Evolutionary conservation across 2,797 vertebrate genomes (phyloP).

Genomic region (Anguilla marmorata): DNA sequence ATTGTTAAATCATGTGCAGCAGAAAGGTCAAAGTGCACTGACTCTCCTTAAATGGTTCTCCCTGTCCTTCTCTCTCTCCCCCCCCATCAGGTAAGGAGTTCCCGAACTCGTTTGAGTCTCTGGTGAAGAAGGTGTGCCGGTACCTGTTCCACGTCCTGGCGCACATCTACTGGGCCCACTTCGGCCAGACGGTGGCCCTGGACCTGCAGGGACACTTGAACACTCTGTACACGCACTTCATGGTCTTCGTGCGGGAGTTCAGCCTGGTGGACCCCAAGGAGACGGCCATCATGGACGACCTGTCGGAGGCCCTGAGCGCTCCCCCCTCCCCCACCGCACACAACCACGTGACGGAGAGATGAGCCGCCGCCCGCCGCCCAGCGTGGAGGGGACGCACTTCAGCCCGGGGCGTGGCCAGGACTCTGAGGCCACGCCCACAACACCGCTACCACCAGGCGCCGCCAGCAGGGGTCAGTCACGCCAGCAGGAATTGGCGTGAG

Average conservation of each 20-base stretch:
- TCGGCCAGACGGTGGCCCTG: slow-evolving; percentile 94
- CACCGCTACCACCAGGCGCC: slow-evolving; percentile 64
- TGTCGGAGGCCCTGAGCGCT: slow-evolving; percentile 92
- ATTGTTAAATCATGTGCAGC: not conserved
- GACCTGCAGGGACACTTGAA: slow-evolving; percentile 98
- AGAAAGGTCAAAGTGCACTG: not conserved
- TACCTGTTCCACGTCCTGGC: slow-evolving; percentile 96
- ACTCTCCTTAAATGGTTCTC: not conserved
- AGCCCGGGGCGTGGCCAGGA: slow-evolving; percentile 60
- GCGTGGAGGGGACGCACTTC: slow-evolving; percentile 53
- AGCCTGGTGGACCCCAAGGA: slow-evolving; percentile 98
- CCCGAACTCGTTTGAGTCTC: slow-evolving; percentile 92
- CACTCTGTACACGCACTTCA: slow-evolving; percentile 96
- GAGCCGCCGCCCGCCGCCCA: slow-evolving; percentile 66
- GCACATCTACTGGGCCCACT: slow-evolving; percentile 98
- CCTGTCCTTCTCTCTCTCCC: not conserved
- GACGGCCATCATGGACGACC: slow-evolving; percentile 97
- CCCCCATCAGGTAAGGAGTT: slow-evolving; percentile 87
- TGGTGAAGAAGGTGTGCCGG: slow-evolving; percentile 97
- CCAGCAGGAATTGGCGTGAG: slow-evolving; percentile 75
- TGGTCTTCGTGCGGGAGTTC: slow-evolving; percentile 97
- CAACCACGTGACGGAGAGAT: slow-evolving; percentile 98
- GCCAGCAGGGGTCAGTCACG: slow-evolving; percentile 63
- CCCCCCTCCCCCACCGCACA: slow-evolving; percentile 82
- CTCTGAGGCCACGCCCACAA: slow-evolving; percentile 68